Evolutionary conservation across 2,888 invertebrate genomes (phyloP).

Genomic region (Drosophila siamana): DNA sequence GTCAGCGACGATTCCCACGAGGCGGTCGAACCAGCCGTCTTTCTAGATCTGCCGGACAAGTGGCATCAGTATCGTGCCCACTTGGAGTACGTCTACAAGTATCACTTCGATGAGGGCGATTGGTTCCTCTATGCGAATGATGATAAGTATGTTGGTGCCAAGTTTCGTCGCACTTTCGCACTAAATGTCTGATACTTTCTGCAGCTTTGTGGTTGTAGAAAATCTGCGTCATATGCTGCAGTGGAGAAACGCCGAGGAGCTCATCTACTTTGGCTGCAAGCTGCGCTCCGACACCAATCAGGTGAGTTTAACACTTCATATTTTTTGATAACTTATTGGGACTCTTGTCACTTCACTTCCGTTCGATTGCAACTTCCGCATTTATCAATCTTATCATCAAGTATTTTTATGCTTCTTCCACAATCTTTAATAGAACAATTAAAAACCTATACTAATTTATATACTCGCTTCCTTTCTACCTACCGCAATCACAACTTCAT

Average conservation of each 20-base stretch:
- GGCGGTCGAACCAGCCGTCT: constrained; percentile 91
- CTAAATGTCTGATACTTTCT: no score
- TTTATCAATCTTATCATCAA: no score
- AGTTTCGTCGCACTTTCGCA: neutral
- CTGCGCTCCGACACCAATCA: constrained; percentile 89
- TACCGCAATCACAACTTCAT: neutral
- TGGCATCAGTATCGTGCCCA: constrained; percentile 98
- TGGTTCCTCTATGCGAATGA: constrained; percentile 99
- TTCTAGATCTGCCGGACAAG: constrained; percentile 90
- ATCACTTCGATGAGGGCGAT: constrained; percentile 93
- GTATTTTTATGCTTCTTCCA: no score
- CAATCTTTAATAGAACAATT: no score
- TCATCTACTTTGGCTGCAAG: constrained; percentile 95
- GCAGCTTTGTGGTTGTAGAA: constrained; percentile 95
- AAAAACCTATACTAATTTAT: neutral
- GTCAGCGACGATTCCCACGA: constrained; percentile 92
- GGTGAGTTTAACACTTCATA: constrained; percentile 54
- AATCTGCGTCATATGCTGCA: constrained; percentile 95
- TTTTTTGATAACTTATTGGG: no score
- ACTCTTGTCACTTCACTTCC: no score
- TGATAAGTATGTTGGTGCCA: constrained; percentile 90
- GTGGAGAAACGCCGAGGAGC: constrained; percentile 89
- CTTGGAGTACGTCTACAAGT: constrained; percentile 93
- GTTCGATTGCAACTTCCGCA: no score
- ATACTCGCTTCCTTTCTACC: neutral